A percentile compares a stretch with the other conserved stretches of the same genome.
Conservation (phyloP, 30 jellyfish, hydroid and myxozoan genomes). For the Turritopsis rubra region DNA sequence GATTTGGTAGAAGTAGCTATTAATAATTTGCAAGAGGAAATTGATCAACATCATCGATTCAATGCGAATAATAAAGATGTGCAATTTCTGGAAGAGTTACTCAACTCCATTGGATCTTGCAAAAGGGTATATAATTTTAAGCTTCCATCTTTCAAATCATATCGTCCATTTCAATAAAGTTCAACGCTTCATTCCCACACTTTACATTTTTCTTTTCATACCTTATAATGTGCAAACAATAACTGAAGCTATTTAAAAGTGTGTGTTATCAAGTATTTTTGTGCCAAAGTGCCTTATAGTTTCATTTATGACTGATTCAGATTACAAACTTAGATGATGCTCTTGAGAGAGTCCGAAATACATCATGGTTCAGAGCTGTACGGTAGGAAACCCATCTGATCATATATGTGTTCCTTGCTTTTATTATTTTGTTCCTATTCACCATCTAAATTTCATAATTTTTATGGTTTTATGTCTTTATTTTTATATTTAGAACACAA, state of each 20-base stretch:
- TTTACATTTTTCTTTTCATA: no score
- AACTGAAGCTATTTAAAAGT: no score
- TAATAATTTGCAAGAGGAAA: constrained; percentile 16
- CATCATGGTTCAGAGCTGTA: background rate
- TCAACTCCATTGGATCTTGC: constrained; percentile 13
- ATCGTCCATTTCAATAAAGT: no score
- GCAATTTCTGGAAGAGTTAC: constrained; percentile 10
- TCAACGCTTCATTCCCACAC: no score
- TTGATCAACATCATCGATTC: background rate
- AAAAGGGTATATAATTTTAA: background rate
- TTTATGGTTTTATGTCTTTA: background rate
- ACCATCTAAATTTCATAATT: background rate
- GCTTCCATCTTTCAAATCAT: no score
- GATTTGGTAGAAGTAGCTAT: constrained; percentile 23
- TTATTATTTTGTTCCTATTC: no score
- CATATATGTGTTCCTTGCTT: no score
- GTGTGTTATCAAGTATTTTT: no score
- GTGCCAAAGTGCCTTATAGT: no score
- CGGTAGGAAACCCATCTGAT: background rate
- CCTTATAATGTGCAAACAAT: no score
- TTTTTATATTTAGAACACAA: background rate
- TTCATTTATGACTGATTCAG: background rate
- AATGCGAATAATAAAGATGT: background rate
- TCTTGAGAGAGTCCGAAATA: background rate
- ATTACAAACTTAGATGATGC: background rate